Evolutionary conservation across 1,140 invertebrate genomes (phyloP).

Genomic region (Cydia pomonella): DNA sequence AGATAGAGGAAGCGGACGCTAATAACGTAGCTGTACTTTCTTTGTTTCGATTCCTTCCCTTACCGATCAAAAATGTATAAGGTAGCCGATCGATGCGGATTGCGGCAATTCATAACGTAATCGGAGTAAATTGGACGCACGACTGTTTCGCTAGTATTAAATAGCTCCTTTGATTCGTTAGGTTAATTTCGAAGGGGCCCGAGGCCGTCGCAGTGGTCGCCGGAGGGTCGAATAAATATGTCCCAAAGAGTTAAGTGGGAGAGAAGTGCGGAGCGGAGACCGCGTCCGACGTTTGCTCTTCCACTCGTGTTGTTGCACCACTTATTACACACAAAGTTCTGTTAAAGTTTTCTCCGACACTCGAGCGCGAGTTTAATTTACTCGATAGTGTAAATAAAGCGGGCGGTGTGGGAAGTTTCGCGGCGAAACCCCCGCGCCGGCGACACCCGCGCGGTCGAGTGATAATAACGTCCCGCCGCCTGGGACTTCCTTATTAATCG

Average conservation of each 20-base stretch:
- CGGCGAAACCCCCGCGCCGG: conserved; percentile 57
- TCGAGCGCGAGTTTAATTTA: conserved; percentile 81
- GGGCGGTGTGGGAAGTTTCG: conserved; percentile 75
- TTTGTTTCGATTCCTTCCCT: conserved; percentile 67
- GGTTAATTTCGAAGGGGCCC: conserved; percentile 70
- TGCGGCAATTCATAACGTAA: conserved; percentile 56
- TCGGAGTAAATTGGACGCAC: conserved; percentile 52
- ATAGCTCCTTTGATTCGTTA: conserved; percentile 71
- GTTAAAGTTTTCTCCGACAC: conserved; percentile 78
- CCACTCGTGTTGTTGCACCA: conserved; percentile 80
- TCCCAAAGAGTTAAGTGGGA: conserved; percentile 80
- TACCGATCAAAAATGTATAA: conserved; percentile 69
- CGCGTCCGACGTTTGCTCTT: conserved; percentile 80
- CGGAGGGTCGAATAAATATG: conserved; percentile 80
- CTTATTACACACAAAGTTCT: conserved; percentile 81
- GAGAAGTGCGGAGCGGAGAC: conserved; percentile 75
- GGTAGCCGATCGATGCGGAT: conserved; percentile 58
- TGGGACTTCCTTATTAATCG: conserved; percentile 81
- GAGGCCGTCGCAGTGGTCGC: conserved; percentile 64
- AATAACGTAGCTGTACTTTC: conserved; percentile 62
- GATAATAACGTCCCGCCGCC: conserved; percentile 74
- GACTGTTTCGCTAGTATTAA: conserved; percentile 56
- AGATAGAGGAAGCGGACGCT: conserved; percentile 69
- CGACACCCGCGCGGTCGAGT: conserved; percentile 68
- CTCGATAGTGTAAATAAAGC: conserved; percentile 82